Base-by-base conservation (phyloP, 2,113 vertebrate genomes). In the Neofelis nebulosa region DNA sequence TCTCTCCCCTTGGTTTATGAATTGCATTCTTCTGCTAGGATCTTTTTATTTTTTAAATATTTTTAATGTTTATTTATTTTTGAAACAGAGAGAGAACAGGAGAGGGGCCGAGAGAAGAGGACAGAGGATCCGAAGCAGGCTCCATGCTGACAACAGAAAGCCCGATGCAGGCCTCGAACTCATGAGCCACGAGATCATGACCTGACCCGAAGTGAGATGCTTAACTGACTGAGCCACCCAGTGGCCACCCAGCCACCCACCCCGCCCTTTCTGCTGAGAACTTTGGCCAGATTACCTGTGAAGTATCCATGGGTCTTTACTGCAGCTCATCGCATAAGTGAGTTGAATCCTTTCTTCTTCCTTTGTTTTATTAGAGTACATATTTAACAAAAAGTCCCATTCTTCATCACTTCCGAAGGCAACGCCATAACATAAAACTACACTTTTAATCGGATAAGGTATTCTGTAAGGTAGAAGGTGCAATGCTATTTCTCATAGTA, bases 371-470 rank as follows among this genome's bases (percentile, higher is more conserved):
- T 86, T 98, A 29, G 95, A 95, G 55, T 98, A 98, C 91, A 97
- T 92, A 80, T 98, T 92, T 98, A 98, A 99, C 33, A 98, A 97
- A 97, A 99, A 99, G 61, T 99, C 98, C 99, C 99, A 99, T 96
- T 99, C 99, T 98, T 98, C 98, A 21, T 99, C 98, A 83, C 92
- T 98, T 98, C 99, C 99, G 84, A 85, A 3, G 92, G 98, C 99
- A 97, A 99, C 25, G 81, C 97, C 99, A 93, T 98, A 98, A 96
- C 99, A 99, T 88, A 97, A 98, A 91, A 99, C 71, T 0, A 95
- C 80, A 81, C n/a, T 95, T 98, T 95, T 98, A 97, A 99, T 96
- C 4, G 96, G 96, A 92, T 91, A 38, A 78, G 98, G 99, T 97
- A 99, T 98, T 97, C 99, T 99, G 98, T 55, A 99, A 98, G 82